A percentile compares a stretch with the other conserved stretches of the same genome.
Conservation (phyloP, 1,140 invertebrate genomes). For the Drosophila teissieri region DNA sequence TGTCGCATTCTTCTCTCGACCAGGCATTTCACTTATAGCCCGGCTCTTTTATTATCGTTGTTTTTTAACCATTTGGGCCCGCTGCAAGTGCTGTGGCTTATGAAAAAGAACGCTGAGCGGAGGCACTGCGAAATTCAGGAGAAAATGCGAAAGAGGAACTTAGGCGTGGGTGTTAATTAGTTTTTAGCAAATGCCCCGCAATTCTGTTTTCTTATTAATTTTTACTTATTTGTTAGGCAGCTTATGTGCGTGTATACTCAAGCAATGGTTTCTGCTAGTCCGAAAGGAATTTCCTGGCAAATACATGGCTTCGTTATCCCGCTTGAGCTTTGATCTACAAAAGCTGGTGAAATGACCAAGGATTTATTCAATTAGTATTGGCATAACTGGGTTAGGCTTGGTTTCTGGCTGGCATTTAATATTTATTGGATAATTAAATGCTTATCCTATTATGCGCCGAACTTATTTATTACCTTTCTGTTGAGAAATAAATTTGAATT, state of each 20-base stretch:
- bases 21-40: slow-evolving; percentile 40
- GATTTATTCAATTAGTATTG: slow-evolving; percentile 10
- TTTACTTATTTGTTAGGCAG: not conserved
- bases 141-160: slow-evolving; percentile 13
- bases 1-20: slow-evolving; percentile 55
- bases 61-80: slow-evolving; percentile 19
- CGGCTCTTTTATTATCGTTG: slow-evolving; percentile 34
- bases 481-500: not conserved
- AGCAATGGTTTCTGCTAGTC: not conserved
- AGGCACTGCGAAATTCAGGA: slow-evolving; percentile 1
- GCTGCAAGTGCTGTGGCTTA: slow-evolving; percentile 50
- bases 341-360: not conserved
- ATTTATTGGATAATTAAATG: slow-evolving; percentile 19
- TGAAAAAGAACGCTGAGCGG: slow-evolving; percentile 14
- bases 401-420: slow-evolving; percentile 6
- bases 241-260: not conserved
- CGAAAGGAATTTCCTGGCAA: not conserved
- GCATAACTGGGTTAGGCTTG: not conserved
- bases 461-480: slow-evolving; percentile 4
- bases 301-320: not conserved
- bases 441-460: not conserved
- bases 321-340: not conserved
- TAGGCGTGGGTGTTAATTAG: slow-evolving; percentile 55
- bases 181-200: slow-evolving; percentile 2
- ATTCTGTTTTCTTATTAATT: not conserved